Base-by-base conservation (phyloP, 2,888 invertebrate species). In the Heteromurus nitidus region DNA sequence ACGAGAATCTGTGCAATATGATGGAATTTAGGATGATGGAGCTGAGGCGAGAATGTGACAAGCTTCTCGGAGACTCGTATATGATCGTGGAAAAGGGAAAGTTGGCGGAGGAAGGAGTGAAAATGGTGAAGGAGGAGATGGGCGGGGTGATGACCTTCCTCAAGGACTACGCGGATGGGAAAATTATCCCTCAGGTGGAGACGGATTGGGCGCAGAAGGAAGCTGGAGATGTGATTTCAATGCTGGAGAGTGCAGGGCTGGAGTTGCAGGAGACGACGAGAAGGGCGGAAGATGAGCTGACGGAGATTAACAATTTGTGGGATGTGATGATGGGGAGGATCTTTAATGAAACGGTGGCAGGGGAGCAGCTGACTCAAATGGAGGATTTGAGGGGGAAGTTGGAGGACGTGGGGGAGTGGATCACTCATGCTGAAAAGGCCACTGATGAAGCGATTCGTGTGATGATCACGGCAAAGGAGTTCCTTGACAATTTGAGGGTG, bases 381-480 rank as follows among this genome's bases (percentile, higher is more conserved):
- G 65, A 74, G 22, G 50, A 36, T 28, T 55, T 84, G 9, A 85
- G 36, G 67, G 89, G 89, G 31, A 89, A 91, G 86, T 88, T 92
- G n/a, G 89, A 90, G 0, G 89, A 90, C 62, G 20, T 87, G 76
- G 72, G 87, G 31, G 87, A 83, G 26, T 55, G 67, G 9, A 80
- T 84, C n/a, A 26, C 55, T 7, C 64, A 67, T 3, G 62, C 85
- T 18, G 75, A 85, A 31, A 69, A 58, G 13, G 84, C 83, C 18
- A 65, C 81, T 2, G 79, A 84, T 62, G 75, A 86, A 74, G 74
- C 83, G 0, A 47, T 20, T n/a, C 22, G 79, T 18, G 42, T 82
- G 3, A 50, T 74, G 11, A 65, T 68, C 1, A 30, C 65, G 1
- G 80, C 80, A 13, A 68, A 62, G 24, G 80, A 82, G 60, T 58